phyloP scores from a whole-genome alignment of 2,797 vertebrate genomes.

The Periophthalmus magnuspinnatus region DNA sequence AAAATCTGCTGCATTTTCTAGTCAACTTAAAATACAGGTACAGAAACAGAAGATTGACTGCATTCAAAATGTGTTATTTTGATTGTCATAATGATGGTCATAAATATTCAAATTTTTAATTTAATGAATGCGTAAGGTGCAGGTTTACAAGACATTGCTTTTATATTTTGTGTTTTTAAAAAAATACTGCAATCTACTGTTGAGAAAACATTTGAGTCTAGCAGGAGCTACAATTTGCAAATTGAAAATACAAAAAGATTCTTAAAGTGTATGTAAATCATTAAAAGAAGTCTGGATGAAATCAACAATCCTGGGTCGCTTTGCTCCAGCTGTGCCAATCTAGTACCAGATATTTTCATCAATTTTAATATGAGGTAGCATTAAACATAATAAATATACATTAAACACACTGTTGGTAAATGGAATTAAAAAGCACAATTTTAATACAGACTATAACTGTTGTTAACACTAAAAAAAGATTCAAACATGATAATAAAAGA shows the following conservation, averaged over 20 bases:
- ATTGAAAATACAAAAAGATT: too few relatives aligned
- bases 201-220: background rate
- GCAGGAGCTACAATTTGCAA: constrained; percentile 1
- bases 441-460: background rate
- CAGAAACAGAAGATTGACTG: background rate
- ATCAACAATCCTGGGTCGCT: background rate
- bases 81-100: too few relatives aligned
- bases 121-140: too few relatives aligned
- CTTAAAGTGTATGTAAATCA: too few relatives aligned
- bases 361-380: background rate
- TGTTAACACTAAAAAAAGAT: background rate
- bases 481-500: background rate
- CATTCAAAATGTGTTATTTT: background rate
- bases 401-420: background rate
- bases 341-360: background rate
- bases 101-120: too few relatives aligned
- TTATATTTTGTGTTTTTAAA: background rate
- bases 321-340: constrained; percentile 2
- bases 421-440: background rate
- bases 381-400: background rate
- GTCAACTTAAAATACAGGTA: too few relatives aligned
- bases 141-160: too few relatives aligned
- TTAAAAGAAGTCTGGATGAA: background rate
- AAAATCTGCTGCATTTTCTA: too few relatives aligned
- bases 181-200: background rate